A percentile compares a stretch with the other conserved stretches of the same genome.
These are phyloP conservation scores for Sinocyclocheilus maitianheensis DNA, from an alignment of 2,113 vertebrate genomes.

Conservation along the genomic window DNA sequence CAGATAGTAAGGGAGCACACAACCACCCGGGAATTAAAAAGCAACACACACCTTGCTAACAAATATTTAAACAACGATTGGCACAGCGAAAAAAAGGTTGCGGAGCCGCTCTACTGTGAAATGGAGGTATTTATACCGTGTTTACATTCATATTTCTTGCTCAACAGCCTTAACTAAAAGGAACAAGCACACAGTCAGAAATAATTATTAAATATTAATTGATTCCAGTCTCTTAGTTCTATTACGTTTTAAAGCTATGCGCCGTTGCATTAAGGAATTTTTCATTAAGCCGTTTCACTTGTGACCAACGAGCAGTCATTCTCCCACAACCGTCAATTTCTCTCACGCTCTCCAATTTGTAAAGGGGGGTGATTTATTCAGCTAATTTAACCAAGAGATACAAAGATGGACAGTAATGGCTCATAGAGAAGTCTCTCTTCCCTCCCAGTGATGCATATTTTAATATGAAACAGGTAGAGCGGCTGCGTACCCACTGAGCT, in stretches of 20 bases:
- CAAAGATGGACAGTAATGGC: neutral
- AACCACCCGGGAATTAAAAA: constrained; percentile 44
- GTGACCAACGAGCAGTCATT: no score
- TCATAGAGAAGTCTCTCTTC: neutral
- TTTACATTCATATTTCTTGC: constrained; percentile 53
- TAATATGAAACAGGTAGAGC: constrained; percentile 27
- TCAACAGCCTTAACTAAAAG: constrained; percentile 50
- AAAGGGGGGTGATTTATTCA: constrained; percentile 37
- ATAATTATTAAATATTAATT: constrained; percentile 53
- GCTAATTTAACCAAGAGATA: constrained; percentile 31
- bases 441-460: neutral
- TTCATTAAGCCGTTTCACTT: neutral
- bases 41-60: constrained; percentile 44
- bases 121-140: constrained; percentile 50
- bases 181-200: constrained; percentile 36
- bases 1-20: constrained; percentile 4
- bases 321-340: constrained; percentile 29
- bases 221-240: constrained; percentile 32
- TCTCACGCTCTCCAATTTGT: constrained; percentile 28
- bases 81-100: constrained; percentile 15
- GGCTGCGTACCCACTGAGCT: neutral
- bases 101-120: constrained; percentile 48
- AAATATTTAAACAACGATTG: constrained; percentile 49
- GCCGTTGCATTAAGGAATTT: constrained; percentile 43
- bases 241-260: constrained; percentile 35